Base-by-base conservation (phyloP, 2,888 invertebrate genomes). In the Melinopterus prodromus region DNA sequence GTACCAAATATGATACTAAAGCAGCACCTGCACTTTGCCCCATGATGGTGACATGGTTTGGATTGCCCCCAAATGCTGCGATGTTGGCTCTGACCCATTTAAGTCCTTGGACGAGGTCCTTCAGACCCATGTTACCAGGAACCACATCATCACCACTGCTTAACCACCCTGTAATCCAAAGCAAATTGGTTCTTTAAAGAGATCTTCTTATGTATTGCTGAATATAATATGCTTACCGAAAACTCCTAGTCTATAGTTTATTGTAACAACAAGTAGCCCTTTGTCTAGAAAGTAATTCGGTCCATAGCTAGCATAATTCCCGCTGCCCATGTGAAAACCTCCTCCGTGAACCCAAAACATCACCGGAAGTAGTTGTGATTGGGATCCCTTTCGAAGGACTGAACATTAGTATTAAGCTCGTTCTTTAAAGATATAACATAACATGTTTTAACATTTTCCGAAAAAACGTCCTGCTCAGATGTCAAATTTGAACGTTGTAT, bases 261-360 rank as follows among this genome's bases (percentile, higher is more conserved):
- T 83, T 6, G 84, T 85, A 0, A 87, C 86, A 6, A 87, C 81
- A 38, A 87, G 70, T 7, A 87, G 85, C 69, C 84, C 82, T 80
- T 86, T 83, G 76, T 87, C 85, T 70, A 87, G 77, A 69, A 87
- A 84, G 79, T 85, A 86, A 78, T 87, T 86, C 0, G 86, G 86
- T 6, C 85, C 86, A 76, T 82, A 85, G 1, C 77, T 35, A 53
- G 84, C 81, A 35, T 85, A 84, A 36, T 83, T 84, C 7, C 86
- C 82, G 36, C 82, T 79, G 15, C 86, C 86, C 16, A 76, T 79
- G 80, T 84, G 80, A 72, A 86, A 86, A 14, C 83, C 84, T 36
- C 86, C 87, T 6, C 86, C 86, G 79, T 87, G 84, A 15, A 87
- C 84, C 84, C 85, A 87, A 6, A 87, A 86, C 86, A 87, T 86